phyloP scores from a whole-genome alignment of 1,140 invertebrate genomes.

The Zaprionus nigranus region DNA sequence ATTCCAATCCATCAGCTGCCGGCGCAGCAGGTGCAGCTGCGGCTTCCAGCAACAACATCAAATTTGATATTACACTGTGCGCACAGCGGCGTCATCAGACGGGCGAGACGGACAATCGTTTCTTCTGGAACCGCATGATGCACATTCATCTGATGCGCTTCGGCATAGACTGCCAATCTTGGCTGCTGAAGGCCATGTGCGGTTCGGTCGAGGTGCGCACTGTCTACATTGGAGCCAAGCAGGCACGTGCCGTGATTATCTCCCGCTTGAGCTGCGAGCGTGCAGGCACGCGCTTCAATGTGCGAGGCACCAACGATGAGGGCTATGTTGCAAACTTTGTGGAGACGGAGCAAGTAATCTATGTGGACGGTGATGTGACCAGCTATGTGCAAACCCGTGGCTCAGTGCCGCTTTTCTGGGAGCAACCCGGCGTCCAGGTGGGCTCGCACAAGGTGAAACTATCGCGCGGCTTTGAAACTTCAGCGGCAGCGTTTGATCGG shows the following conservation, averaged over 20 bases:
- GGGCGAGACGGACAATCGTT: slow-evolving; percentile 94
- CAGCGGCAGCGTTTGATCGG: slow-evolving; percentile 95
- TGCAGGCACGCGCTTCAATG: slow-evolving; percentile 98
- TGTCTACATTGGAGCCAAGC: slow-evolving; percentile 96
- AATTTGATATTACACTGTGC: slow-evolving; percentile 96
- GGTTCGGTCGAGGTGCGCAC: slow-evolving; percentile 98
- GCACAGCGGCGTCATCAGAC: slow-evolving; percentile 94
- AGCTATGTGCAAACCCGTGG: slow-evolving; percentile 96
- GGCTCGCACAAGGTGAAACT: slow-evolving; percentile 99
- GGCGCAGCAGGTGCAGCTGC: slow-evolving; percentile 82
- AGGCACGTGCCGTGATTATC: slow-evolving; percentile 96
- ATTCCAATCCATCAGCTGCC: slow-evolving; percentile 83
- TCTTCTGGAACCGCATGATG: slow-evolving; percentile 98
- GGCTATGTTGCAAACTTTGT: slow-evolving; percentile 99
- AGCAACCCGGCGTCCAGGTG: slow-evolving; percentile 99
- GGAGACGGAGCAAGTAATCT: slow-evolving; percentile 99
- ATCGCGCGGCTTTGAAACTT: slow-evolving; percentile 96
- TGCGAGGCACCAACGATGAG: slow-evolving; percentile 99
- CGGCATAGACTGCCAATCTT: slow-evolving; percentile 93
- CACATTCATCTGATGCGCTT: slow-evolving; percentile 96
- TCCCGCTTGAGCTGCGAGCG: slow-evolving; percentile 98
- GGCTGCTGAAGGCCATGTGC: slow-evolving; percentile 97
- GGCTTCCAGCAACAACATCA: slow-evolving; percentile 32
- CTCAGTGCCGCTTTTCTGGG: slow-evolving; percentile 99
- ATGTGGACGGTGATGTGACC: slow-evolving; percentile 93